Evolutionary conservation across 2,888 invertebrate species (phyloP).

Genomic region (Leptopterna dolabrata): DNA sequence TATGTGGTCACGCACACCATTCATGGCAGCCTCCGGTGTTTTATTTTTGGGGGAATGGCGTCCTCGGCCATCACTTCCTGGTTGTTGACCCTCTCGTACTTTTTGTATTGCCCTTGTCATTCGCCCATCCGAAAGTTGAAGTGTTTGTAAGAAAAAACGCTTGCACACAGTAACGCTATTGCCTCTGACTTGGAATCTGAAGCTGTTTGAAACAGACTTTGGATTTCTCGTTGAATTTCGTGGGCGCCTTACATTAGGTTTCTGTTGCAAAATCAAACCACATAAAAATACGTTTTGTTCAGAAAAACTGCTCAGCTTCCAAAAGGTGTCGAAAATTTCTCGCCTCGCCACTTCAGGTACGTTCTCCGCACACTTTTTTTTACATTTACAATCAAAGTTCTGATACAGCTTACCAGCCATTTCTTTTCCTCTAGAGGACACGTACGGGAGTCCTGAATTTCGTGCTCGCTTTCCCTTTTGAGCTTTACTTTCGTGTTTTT

Average conservation of each 20-base stretch:
- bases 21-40: background rate
- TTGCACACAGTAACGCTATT: slow-evolving; percentile 30
- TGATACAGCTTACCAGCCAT: background rate
- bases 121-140: slow-evolving; percentile 32
- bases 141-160: background rate
- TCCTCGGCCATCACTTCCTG: slow-evolving; percentile 20
- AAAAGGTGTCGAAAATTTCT: background rate
- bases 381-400: slow-evolving; percentile 18
- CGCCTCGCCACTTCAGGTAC: background rate
- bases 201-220: background rate
- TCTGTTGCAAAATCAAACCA: background rate
- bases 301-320: background rate
- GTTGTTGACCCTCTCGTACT: background rate
- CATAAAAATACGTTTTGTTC: background rate
- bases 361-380: background rate
- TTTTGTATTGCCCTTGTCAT: slow-evolving; percentile 8
- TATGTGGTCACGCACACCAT: slow-evolving; percentile 33
- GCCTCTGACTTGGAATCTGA: slow-evolving; percentile 1
- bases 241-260: background rate
- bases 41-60: slow-evolving; percentile 3
- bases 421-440: background rate
- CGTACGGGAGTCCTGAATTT: background rate
- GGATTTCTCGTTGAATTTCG: background rate
- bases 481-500: background rate
- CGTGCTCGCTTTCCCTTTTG: background rate